A percentile compares a stretch with the other conserved stretches of the same genome.
Evolutionary conservation across 2,888 invertebrate species (phyloP).

Genomic region (Cryptocheilus praepositus): DNA sequence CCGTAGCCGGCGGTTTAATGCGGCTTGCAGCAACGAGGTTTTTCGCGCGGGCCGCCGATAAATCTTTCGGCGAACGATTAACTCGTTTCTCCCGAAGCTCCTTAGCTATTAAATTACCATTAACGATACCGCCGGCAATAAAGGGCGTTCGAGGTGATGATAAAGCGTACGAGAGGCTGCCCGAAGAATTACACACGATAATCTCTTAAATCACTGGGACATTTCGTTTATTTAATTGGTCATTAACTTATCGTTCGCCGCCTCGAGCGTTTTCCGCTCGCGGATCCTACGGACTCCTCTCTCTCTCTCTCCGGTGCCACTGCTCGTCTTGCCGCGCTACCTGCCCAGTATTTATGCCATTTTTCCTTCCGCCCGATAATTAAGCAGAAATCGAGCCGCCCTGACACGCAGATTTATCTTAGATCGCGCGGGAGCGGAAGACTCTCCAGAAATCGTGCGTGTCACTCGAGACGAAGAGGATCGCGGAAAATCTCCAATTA

Average conservation of each 20-base stretch:
- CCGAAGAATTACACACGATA: constrained; percentile 30
- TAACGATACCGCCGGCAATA: constrained; percentile 35
- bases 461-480: background rate
- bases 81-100: constrained; percentile 31
- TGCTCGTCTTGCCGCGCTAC: too few relatives aligned
- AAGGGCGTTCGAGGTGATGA: constrained; percentile 31
- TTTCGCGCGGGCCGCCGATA: too few relatives aligned
- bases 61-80: constrained; percentile 38
- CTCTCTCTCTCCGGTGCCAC: background rate
- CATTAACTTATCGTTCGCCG: constrained; percentile 27
- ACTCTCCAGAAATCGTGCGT: background rate
- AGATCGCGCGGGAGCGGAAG: too few relatives aligned
- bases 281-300: background rate
- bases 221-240: constrained; percentile 27
- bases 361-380: background rate
- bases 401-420: too few relatives aligned
- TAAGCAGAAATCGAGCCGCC: too few relatives aligned
- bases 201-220: constrained; percentile 33
- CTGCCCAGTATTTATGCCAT: too few relatives aligned
- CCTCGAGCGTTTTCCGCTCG: background rate
- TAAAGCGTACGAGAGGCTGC: constrained; percentile 26
- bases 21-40: background rate
- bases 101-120: constrained; percentile 37
- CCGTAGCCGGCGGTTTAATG: constrained; percentile 5
- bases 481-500: background rate